Percentiles rank a stretch among this genome's conserved stretches.
phyloP scores from a whole-genome alignment of 2,888 invertebrate genomes.

The Rhingia rostrata region DNA sequence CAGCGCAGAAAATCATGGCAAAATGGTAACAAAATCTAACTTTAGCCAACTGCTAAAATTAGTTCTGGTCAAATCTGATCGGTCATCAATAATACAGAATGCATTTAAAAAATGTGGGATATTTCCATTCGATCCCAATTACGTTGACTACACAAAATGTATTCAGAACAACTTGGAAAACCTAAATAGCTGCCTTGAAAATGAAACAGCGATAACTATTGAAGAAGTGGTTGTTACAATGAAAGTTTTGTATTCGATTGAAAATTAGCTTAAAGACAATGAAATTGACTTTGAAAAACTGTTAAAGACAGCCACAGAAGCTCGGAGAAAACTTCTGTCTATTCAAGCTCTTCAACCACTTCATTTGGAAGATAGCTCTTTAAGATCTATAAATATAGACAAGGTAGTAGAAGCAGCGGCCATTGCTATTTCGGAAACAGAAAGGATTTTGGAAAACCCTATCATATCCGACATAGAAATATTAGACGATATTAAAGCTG shows the following conservation, averaged over 20 bases:
- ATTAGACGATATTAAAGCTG: conserved; percentile 1
- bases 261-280: not conserved
- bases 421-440: conserved; percentile 1
- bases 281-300: not conserved
- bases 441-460: not conserved
- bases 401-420: conserved; percentile 5
- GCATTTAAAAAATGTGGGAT: too few species aligned
- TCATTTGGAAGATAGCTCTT: not conserved
- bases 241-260: not conserved
- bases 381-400: not conserved
- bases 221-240: not conserved
- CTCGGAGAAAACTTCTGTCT: conserved; percentile 8
- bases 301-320: not conserved
- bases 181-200: conserved; percentile 4
- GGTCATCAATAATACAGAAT: too few species aligned
- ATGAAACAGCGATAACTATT: conserved; percentile 4
- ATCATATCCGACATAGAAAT: not conserved
- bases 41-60: too few species aligned
- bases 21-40: too few species aligned
- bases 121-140: conserved; percentile 4
- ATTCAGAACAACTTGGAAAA: conserved; percentile 7
- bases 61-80: too few species aligned
- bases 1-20: too few species aligned
- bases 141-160: conserved; percentile 20
- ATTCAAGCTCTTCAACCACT: not conserved